Evolutionary conservation across 2,888 invertebrate species (phyloP).

Genomic region (Spialia ferax): DNA sequence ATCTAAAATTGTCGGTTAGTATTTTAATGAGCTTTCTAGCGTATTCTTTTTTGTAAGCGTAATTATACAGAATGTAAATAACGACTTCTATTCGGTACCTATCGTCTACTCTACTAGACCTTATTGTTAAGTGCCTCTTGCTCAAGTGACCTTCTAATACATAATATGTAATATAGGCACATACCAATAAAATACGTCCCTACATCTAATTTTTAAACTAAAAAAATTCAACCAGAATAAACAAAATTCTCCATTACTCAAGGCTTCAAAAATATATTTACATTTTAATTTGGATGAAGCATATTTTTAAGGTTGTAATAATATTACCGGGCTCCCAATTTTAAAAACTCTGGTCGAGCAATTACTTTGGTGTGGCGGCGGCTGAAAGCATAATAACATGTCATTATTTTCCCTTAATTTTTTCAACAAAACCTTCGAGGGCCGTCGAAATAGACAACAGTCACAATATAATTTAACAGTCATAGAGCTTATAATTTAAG

Average conservation of each 20-base stretch:
- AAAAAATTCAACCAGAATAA: neutral
- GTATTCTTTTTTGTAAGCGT: no score
- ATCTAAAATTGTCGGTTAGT: neutral
- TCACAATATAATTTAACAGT: conserved; percentile 6
- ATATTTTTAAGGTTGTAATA: conserved; percentile 17
- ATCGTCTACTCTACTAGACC: no score
- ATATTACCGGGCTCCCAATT: neutral
- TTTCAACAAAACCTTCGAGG: conserved; percentile 43
- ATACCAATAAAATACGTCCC: no score
- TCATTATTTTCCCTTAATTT: conserved; percentile 62
- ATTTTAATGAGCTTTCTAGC: neutral
- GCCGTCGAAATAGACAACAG: conserved; percentile 12
- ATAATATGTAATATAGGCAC: no score
- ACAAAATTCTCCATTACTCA: neutral
- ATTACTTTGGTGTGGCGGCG: conserved; percentile 52
- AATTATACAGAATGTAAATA: no score
- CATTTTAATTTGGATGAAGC: conserved; percentile 1
- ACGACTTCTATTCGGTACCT: no score
- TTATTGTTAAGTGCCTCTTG: no score
- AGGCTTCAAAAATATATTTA: conserved; percentile 7
- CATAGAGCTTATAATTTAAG: neutral
- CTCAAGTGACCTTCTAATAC: no score
- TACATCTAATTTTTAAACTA: no score
- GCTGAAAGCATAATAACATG: conserved; percentile 66
- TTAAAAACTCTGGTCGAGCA: conserved; percentile 41